Evolutionary conservation across 2,797 vertebrate genomes (phyloP), one percentile per base, ranked within the genome.

Genomic region (Anguilla anguilla): DNA sequence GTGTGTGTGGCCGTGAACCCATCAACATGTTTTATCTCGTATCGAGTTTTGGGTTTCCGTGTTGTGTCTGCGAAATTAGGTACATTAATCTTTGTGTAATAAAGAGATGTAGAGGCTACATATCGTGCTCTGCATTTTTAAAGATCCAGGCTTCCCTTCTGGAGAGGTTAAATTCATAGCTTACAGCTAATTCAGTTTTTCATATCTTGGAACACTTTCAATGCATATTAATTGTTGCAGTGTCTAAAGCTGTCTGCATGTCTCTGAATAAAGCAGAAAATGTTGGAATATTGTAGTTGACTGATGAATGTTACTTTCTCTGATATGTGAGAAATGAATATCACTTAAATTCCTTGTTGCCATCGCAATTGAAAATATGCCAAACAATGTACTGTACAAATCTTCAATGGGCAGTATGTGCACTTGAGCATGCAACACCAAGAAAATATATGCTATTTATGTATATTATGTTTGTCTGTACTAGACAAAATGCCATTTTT

Each of bases 1-100:
- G 72, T 91, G 55, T 88, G 90, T 90, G 87, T 91, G n/a, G 91
- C 90, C 88, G 90, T 93, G 90, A 93, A 93, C 57, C 91, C 88
- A 89, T 94, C 92, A 92, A 1, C 91, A 90, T 92, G 87, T 91
- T 95, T 92, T 93, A 92, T 91, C 85, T 86, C 57, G 86, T 90
- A 87, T 83, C 84, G 51, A 28, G 87, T 91, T 86, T 90, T 91
- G 35, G 81, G 88, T 94, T 93, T 93, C 88, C 86, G 86, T 84
- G 64, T 87, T 82, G 91, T 87, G 84, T 89, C 92, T 93, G 92
- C 90, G 89, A 91, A 90, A 86, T 89, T 86, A 91, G 93, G 91
- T 92, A 92, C 89, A 92, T 93, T 91, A 86, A 91, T 93, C 53
- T 77, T 82, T n/a, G 2, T 83, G 79, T 61, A 83, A 51, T 64